phyloP scores from a whole-genome alignment of 2,888 invertebrate genomes.

The Drosophila mettleri region DNA sequence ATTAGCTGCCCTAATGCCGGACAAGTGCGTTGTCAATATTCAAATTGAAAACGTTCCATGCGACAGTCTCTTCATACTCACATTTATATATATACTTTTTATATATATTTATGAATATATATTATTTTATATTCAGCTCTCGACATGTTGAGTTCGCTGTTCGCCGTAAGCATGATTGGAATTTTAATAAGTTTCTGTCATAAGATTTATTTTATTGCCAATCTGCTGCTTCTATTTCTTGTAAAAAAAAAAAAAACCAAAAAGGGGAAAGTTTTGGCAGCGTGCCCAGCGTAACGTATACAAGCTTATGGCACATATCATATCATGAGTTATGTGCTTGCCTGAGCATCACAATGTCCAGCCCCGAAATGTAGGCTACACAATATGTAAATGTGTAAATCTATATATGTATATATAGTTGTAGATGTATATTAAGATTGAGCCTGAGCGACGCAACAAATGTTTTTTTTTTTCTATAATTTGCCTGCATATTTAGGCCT shows the following conservation, averaged over 20 bases:
- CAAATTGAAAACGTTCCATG: conserved; percentile 68
- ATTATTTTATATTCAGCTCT: conserved; percentile 7
- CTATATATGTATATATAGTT: conserved; percentile 1
- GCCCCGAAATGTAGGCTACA: conserved; percentile 13
- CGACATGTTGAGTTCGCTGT: conserved; percentile 35
- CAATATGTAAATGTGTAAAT: conserved; percentile 44
- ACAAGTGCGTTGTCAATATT: conserved; percentile 58
- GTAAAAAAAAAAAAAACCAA: conserved; percentile 1
- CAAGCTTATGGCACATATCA: conserved; percentile 44
- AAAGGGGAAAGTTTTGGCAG: conserved; percentile 20
- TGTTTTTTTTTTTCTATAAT: neutral
- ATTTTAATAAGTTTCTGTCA: conserved; percentile 70
- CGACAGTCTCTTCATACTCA: conserved; percentile 20
- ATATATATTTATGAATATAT: neutral
- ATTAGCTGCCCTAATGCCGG: conserved; percentile 33
- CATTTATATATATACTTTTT: neutral
- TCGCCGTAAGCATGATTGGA: conserved; percentile 59
- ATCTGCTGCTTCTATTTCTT: conserved; percentile 13
- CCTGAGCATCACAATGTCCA: conserved; percentile 13
- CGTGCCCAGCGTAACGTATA: conserved; percentile 32
- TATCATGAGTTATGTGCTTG: conserved; percentile 51
- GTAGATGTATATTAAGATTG: conserved; percentile 9
- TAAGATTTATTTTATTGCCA: conserved; percentile 41
- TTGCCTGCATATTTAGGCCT: neutral
- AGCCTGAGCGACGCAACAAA: conserved; percentile 10